These are phyloP conservation scores for Campylomormyrus tamandua DNA, from an alignment of 2,113 vertebrate genomes.

Conservation along the genomic window DNA sequence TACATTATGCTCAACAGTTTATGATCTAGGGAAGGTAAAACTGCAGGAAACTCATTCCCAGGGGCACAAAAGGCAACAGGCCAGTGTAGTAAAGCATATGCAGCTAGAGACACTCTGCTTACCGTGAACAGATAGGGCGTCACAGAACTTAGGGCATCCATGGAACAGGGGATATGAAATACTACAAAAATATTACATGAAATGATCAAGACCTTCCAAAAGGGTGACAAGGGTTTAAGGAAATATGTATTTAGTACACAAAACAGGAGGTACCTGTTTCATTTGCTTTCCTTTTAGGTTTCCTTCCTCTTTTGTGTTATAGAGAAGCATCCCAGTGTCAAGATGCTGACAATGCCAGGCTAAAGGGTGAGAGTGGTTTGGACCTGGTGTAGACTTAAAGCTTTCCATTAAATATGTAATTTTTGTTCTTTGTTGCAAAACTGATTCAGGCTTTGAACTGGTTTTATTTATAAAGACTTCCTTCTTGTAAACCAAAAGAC, in stretches of 20 bases:
- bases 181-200: not conserved
- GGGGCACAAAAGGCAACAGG: slow-evolving; percentile 68
- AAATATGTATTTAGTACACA: not conserved
- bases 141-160: slow-evolving; percentile 55
- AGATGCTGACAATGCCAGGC: not conserved
- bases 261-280: not conserved
- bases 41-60: slow-evolving; percentile 68
- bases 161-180: not conserved
- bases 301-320: not conserved
- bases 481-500: not conserved
- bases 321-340: not conserved
- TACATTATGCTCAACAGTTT: slow-evolving; percentile 60
- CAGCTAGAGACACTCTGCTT: slow-evolving; percentile 44
- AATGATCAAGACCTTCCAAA: not conserved
- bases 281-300: not conserved
- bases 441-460: not conserved
- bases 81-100: slow-evolving; percentile 71
- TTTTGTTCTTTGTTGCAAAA: not conserved
- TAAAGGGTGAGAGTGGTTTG: not conserved
- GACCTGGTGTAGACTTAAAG: not conserved
- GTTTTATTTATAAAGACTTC: not conserved
- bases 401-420: not conserved
- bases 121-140: slow-evolving; percentile 69
- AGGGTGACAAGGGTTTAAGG: not conserved
- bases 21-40: slow-evolving; percentile 68